These are phyloP conservation scores for Lacerta bilineata DNA, from an alignment of 2,797 vertebrate genomes.

Conservation along the genomic window DNA sequence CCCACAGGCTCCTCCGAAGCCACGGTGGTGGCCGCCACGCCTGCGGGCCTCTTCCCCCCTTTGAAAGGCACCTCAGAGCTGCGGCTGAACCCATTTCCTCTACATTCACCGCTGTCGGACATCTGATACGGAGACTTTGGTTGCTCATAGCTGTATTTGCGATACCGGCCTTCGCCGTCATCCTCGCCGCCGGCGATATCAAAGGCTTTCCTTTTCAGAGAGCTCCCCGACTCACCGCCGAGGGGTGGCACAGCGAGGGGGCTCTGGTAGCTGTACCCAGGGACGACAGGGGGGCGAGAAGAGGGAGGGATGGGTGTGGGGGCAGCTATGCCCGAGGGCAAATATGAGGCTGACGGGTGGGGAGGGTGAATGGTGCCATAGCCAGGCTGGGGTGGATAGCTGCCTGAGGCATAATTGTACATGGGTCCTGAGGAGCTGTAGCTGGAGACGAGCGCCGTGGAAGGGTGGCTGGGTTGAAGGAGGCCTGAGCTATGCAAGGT, in stretches of 20 bases:
- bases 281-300: conserved; percentile 83
- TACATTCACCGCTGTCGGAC: conserved; percentile 88
- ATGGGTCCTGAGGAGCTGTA: conserved; percentile 88
- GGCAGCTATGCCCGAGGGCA: conserved; percentile 87
- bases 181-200: conserved; percentile 87
- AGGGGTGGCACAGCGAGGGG: conserved; percentile 60
- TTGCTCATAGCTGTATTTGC: conserved; percentile 91
- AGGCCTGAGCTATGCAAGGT: conserved; percentile 75
- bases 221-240: conserved; percentile 72
- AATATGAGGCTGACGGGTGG: conserved; percentile 87
- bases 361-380: conserved; percentile 86
- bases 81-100: conserved; percentile 85
- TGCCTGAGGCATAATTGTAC: conserved; percentile 89
- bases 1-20: conserved; percentile 48
- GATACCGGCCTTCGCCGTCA: conserved; percentile 86
- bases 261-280: conserved; percentile 88
- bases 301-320: conserved; percentile 87
- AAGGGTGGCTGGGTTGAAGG: conserved; percentile 88
- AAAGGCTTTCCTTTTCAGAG: conserved; percentile 93
- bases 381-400: conserved; percentile 88
- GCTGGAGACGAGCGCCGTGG: conserved; percentile 86
- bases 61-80: conserved; percentile 78
- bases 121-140: conserved; percentile 86
- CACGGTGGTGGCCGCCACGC: conserved; percentile 42
- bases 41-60: conserved; percentile 69